Conservation (phyloP, 2,797 vertebrate genomes). For the Dendrocincla fuliginosa region DNA sequence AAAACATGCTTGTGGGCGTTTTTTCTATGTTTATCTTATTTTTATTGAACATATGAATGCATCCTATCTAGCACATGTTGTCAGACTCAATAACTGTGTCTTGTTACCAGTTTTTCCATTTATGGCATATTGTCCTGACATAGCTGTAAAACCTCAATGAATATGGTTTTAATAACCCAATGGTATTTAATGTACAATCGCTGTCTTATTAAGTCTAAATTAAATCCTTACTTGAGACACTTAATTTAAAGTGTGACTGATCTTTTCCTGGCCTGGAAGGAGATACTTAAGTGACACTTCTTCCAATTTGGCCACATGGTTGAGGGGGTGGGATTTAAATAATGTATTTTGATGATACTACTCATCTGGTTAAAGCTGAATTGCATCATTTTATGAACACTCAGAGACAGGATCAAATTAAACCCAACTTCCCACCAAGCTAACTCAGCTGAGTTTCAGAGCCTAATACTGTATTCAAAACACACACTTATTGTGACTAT, state of each 20-base stretch:
- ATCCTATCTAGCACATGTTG: slow-evolving; percentile 66
- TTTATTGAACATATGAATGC: slow-evolving; percentile 54
- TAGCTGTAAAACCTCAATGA: slow-evolving; percentile 78
- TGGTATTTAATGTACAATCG: slow-evolving; percentile 75
- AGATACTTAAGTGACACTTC: slow-evolving; percentile 64
- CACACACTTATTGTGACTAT: slow-evolving; percentile 33
- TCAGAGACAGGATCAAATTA: slow-evolving; percentile 38
- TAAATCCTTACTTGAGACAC: slow-evolving; percentile 75
- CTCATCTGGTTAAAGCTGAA: slow-evolving; percentile 63
- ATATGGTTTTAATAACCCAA: slow-evolving; percentile 78
- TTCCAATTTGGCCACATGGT: slow-evolving; percentile 58
- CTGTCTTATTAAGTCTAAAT: slow-evolving; percentile 78
- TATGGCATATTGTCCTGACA: slow-evolving; percentile 75
- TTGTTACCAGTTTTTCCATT: slow-evolving; percentile 73
- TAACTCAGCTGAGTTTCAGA: slow-evolving; percentile 41
- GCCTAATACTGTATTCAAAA: slow-evolving; percentile 27
- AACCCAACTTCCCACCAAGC: slow-evolving; percentile 45
- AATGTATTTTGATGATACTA: slow-evolving; percentile 60
- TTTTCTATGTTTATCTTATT: slow-evolving; percentile 44
- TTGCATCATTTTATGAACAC: slow-evolving; percentile 53
- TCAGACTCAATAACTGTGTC: slow-evolving; percentile 72
- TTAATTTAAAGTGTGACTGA: slow-evolving; percentile 76
- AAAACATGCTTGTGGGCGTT: slow-evolving; percentile 27
- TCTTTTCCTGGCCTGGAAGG: slow-evolving; percentile 69
- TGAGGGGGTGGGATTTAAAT: slow-evolving; percentile 57